Evolutionary conservation across 1,140 invertebrate species (phyloP).

Genomic region (Stegodyphus mimosarum): DNA sequence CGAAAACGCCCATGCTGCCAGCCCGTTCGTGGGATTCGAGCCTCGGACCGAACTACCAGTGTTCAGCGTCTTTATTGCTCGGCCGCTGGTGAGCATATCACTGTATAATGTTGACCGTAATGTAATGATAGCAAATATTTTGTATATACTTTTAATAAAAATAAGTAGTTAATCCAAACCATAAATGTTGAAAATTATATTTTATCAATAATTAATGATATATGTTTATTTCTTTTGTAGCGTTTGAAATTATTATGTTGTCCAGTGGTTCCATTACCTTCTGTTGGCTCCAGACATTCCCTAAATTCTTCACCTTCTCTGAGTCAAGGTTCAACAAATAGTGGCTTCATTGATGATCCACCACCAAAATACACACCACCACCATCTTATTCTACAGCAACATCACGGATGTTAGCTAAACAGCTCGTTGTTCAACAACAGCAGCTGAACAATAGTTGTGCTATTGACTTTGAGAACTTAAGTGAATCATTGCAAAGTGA

Average conservation of each 20-base stretch:
- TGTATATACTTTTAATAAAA: too few species aligned
- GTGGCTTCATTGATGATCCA: constrained; percentile 76
- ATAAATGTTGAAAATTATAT: too few species aligned
- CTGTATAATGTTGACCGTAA: too few species aligned
- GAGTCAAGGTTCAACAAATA: constrained; percentile 51
- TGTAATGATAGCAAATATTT: too few species aligned
- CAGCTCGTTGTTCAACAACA: constrained; percentile 15
- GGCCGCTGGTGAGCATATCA: too few species aligned
- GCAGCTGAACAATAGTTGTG: neutral
- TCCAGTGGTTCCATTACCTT: constrained; percentile 19
- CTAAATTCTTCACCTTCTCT: constrained; percentile 23
- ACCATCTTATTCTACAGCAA: constrained; percentile 90
- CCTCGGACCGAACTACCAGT: too few species aligned
- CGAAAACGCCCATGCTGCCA: too few species aligned
- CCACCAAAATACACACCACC: constrained; percentile 93
- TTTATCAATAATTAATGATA: too few species aligned
- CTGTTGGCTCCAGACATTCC: constrained; percentile 8
- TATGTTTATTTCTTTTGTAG: constrained; percentile 12
- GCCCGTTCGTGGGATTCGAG: too few species aligned
- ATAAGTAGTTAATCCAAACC: too few species aligned
- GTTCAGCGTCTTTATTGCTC: too few species aligned
- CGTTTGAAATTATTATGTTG: constrained; percentile 43
- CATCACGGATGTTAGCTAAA: constrained; percentile 68
- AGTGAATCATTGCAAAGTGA: neutral
- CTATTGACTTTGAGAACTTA: neutral